Evolutionary conservation across 2,888 invertebrate species (phyloP).

Genomic region (Pheosia gnoma): DNA sequence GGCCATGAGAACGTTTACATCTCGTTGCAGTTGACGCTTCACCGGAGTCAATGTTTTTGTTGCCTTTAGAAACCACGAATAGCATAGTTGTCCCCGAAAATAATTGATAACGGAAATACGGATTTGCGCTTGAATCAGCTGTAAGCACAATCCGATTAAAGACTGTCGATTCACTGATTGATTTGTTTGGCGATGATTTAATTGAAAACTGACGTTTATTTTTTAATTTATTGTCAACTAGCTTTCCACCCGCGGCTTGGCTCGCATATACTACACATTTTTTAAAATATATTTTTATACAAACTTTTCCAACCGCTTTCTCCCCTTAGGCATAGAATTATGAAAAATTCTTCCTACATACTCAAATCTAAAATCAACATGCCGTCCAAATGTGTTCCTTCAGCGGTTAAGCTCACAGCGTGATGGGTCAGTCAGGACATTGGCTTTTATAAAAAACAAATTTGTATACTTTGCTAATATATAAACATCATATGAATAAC

Average conservation of each 20-base stretch:
- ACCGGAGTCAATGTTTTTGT: slow-evolving; percentile 51
- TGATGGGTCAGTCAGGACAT: too few relatives aligned
- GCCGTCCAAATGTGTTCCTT: too few relatives aligned
- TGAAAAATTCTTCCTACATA: too few relatives aligned
- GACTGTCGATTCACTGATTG: neutral
- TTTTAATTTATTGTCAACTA: neutral
- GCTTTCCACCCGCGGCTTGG: too few relatives aligned
- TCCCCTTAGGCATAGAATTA: too few relatives aligned
- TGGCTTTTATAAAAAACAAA: too few relatives aligned
- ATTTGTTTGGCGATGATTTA: neutral
- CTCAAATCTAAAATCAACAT: too few relatives aligned
- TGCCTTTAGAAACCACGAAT: slow-evolving; percentile 44
- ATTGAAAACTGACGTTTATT: neutral
- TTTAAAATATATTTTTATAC: too few relatives aligned
- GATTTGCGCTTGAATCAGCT: neutral
- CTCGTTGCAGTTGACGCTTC: slow-evolving; percentile 58
- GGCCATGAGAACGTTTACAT: slow-evolving; percentile 60
- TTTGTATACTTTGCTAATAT: too few relatives aligned
- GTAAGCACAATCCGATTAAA: neutral
- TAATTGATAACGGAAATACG: slow-evolving; percentile 1
- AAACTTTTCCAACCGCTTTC: too few relatives aligned
- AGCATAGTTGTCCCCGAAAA: slow-evolving; percentile 10
- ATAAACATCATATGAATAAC: neutral
- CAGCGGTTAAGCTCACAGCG: too few relatives aligned
- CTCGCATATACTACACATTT: too few relatives aligned